Conservation (phyloP, 2,888 invertebrate genomes). For the Conistra vaccinii region DNA sequence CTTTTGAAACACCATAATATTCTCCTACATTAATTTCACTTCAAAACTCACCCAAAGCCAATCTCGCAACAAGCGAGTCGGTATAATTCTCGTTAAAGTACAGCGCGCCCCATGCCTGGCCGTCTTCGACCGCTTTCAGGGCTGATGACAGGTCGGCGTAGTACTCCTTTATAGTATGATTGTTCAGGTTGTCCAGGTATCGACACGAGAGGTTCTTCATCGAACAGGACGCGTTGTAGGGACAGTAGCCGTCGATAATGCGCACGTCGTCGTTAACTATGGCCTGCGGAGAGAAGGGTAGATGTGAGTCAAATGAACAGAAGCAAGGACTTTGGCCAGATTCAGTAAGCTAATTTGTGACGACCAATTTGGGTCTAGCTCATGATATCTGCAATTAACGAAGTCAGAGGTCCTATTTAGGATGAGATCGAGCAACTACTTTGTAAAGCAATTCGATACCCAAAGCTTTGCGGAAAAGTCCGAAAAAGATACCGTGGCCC, state of each 20-base stretch:
- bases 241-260: constrained; percentile 87
- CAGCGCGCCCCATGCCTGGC: constrained; percentile 97
- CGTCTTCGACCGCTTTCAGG: constrained; percentile 93
- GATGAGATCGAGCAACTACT: not conserved
- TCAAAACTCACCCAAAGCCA: constrained; percentile 89
- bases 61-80: constrained; percentile 95
- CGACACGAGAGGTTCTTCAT: constrained; percentile 94
- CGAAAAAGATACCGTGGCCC: no score
- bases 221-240: constrained; percentile 92
- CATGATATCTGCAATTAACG: no score
- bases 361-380: not conserved
- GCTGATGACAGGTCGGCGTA: constrained; percentile 93
- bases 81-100: constrained; percentile 98
- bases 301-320: not conserved
- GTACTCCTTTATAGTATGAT: constrained; percentile 92
- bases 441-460: not conserved
- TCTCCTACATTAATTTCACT: not conserved
- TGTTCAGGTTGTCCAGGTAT: constrained; percentile 94
- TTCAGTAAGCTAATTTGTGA: not conserved
- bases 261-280: constrained; percentile 87
- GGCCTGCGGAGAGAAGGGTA: constrained; percentile 75
- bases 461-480: no score
- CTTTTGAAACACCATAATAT: not conserved
- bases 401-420: no score
- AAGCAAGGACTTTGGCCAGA: not conserved